These are phyloP conservation scores for Ametastegia equiseti DNA, from an alignment of 2,888 invertebrate species.

Conservation along the genomic window DNA sequence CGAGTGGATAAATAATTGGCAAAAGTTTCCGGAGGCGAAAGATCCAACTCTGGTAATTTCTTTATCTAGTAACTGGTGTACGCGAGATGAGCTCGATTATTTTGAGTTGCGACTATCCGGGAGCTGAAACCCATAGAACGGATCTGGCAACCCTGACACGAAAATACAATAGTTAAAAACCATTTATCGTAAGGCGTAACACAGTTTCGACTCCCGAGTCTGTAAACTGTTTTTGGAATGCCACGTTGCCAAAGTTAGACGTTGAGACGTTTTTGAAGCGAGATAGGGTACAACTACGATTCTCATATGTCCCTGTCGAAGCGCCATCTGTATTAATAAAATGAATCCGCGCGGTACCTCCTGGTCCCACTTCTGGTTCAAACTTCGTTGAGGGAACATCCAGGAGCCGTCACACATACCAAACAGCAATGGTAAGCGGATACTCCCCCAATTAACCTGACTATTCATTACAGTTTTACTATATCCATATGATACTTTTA, in stretches of 20 bases:
- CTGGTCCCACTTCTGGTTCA: constrained; percentile 88
- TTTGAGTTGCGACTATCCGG: constrained; percentile 48
- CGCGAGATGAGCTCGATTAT: constrained; percentile 55
- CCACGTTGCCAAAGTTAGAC: constrained; percentile 65
- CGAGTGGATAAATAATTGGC: background rate
- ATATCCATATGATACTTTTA: background rate
- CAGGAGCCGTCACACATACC: constrained; percentile 74
- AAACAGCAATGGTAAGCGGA: constrained; percentile 75
- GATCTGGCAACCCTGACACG: constrained; percentile 67
- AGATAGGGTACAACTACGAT: constrained; percentile 75
- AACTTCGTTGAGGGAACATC: constrained; percentile 86
- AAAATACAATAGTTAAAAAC: constrained; percentile 67
- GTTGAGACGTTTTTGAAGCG: constrained; percentile 55
- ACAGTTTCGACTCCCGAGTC: constrained; percentile 60
- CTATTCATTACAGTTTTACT: too few species aligned
- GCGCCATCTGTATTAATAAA: constrained; percentile 89
- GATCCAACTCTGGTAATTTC: constrained; percentile 46
- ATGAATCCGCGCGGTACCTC: constrained; percentile 83
- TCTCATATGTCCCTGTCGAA: constrained; percentile 81
- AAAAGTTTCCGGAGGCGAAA: constrained; percentile 9
- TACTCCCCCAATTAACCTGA: too few species aligned
- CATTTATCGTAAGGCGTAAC: constrained; percentile 68
- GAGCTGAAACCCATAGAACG: constrained; percentile 46
- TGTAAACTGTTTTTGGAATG: constrained; percentile 72
- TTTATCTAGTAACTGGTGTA: background rate